A percentile compares a stretch with the other conserved stretches of the same genome.
These are phyloP conservation scores for Penaeus chinensis DNA, from an alignment of 1,140 invertebrate genomes.

Conservation along the genomic window DNA sequence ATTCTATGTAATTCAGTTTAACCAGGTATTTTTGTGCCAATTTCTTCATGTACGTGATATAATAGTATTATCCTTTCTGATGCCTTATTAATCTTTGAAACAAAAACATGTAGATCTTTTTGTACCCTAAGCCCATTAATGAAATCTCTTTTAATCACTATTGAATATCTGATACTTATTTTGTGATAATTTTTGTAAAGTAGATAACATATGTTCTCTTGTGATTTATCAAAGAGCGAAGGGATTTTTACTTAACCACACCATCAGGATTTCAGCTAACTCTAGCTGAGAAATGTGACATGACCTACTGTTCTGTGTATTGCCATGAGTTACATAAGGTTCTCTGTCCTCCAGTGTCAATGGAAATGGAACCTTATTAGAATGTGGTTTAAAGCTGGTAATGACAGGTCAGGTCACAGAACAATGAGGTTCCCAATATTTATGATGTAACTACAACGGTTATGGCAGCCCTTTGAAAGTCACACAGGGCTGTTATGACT, in stretches of 20 bases:
- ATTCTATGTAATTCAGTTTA: too few species aligned
- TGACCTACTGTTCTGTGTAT: constrained; percentile 44
- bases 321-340: constrained; percentile 45
- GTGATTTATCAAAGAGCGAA: background rate
- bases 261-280: constrained; percentile 38
- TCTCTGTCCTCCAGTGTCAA: constrained; percentile 34
- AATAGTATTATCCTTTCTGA: too few species aligned
- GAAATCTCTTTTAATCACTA: too few species aligned
- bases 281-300: constrained; percentile 27
- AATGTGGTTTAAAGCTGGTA: constrained; percentile 29
- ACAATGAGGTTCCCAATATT: constrained; percentile 9
- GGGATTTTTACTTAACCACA: constrained; percentile 42
- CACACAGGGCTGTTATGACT: background rate
- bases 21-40: too few species aligned
- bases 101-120: too few species aligned
- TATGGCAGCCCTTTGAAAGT: background rate
- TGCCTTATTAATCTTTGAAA: too few species aligned
- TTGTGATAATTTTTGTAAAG: too few species aligned
- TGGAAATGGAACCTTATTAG: constrained; percentile 51
- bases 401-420: constrained; percentile 41
- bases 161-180: too few species aligned
- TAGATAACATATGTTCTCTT: constrained; percentile 1
- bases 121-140: too few species aligned
- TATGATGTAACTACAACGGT: constrained; percentile 41
- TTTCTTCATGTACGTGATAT: too few species aligned